Evolutionary conservation across 2,113 vertebrate genomes (phyloP).

Genomic region (Heterochromis multidens): DNA sequence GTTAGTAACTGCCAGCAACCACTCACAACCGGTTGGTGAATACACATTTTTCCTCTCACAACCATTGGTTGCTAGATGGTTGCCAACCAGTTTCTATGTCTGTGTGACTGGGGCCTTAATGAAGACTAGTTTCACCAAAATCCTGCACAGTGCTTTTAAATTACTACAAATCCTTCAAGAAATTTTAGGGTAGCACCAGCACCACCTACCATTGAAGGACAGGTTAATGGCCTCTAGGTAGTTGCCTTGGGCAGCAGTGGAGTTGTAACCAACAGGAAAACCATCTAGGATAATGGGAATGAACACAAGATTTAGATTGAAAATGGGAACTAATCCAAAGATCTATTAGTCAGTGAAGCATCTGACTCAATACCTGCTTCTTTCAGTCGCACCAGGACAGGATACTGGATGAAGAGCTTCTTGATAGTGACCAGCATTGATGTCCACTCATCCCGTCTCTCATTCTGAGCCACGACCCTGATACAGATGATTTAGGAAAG

Average conservation of each 20-base stretch:
- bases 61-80: background rate
- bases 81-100: background rate
- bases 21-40: no score
- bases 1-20: no score
- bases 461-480: conserved; percentile 97
- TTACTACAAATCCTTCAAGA: background rate
- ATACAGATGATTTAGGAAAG: background rate
- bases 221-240: conserved; percentile 98
- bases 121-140: background rate
- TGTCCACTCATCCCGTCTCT: conserved; percentile 95
- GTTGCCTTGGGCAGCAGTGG: conserved; percentile 95
- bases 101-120: background rate
- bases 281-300: conserved; percentile 75
- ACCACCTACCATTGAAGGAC: conserved; percentile 89
- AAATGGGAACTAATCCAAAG: background rate
- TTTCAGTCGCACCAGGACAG: conserved; percentile 90
- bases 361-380: conserved; percentile 81
- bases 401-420: conserved; percentile 97
- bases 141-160: background rate
- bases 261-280: conserved; percentile 90
- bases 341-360: fast-evolving
- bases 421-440: conserved; percentile 95
- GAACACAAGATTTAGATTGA: background rate
- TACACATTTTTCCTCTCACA: no score
- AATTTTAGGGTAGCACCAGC: background rate